Evolutionary conservation across 1,140 invertebrate species (phyloP).

Genomic region (Ooceraea biroi): DNA sequence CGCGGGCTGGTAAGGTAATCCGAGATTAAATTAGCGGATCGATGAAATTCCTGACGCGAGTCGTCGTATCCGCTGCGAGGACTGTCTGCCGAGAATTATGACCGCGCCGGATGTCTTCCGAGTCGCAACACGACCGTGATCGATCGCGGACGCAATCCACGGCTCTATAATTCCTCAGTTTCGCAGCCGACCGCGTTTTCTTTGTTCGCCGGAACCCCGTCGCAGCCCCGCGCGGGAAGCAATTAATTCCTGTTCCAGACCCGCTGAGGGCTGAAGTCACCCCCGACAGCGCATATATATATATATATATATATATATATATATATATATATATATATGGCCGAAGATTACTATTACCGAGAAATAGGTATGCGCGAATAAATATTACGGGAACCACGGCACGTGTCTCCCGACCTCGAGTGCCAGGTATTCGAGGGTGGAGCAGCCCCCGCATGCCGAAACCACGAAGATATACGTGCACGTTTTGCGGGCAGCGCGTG

Average conservation of each 20-base stretch:
- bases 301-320: too few relatives aligned
- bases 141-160: conserved; percentile 57
- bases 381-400: conserved; percentile 44
- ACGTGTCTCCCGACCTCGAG: conserved; percentile 24
- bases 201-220: conserved; percentile 70
- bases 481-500: conserved; percentile 32
- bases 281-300: neutral
- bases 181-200: conserved; percentile 62
- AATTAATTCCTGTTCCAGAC: conserved; percentile 74
- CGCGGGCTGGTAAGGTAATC: conserved; percentile 5
- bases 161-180: conserved; percentile 32
- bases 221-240: conserved; percentile 57
- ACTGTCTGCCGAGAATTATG: conserved; percentile 46
- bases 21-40: conserved; percentile 56
- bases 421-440: too few relatives aligned
- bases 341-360: conserved; percentile 47
- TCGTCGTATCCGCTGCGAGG: conserved; percentile 24
- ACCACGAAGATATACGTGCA: conserved; percentile 28
- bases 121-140: conserved; percentile 43
- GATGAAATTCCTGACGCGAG: conserved; percentile 26
- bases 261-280: conserved; percentile 3
- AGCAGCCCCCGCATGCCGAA: neutral
- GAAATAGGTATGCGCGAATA: conserved; percentile 43
- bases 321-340: too few relatives aligned
- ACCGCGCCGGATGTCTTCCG: conserved; percentile 28